phyloP scores from a whole-genome alignment of 2,797 vertebrate genomes.

The Falco peregrinus region DNA sequence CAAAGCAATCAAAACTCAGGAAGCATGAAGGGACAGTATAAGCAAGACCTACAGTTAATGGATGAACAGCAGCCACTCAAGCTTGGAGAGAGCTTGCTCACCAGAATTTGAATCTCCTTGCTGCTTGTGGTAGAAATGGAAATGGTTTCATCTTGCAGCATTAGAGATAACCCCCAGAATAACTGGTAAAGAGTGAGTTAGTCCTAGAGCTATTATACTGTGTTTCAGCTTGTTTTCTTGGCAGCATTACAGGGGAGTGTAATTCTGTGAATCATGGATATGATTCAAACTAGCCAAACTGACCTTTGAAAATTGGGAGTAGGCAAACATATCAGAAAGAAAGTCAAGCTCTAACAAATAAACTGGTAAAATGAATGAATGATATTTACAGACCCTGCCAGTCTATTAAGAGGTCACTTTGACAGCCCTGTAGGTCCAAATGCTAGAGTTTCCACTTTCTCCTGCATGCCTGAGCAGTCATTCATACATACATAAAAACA shows the following conservation, averaged over 20 bases:
- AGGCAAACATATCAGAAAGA: slow-evolving; percentile 43
- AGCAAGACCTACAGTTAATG: slow-evolving; percentile 39
- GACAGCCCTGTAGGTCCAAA: not conserved
- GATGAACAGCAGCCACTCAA: slow-evolving; percentile 21
- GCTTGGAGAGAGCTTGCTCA: not conserved
- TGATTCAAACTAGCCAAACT: slow-evolving; percentile 23
- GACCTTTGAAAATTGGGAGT: slow-evolving; percentile 55
- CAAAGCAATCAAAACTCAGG: slow-evolving; percentile 62
- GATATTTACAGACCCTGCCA: slow-evolving; percentile 14
- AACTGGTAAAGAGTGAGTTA: not conserved
- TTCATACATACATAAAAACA: not conserved
- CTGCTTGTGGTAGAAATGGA: not conserved
- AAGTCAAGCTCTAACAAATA: slow-evolving; percentile 30
- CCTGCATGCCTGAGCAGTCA: not conserved
- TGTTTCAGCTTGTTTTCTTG: slow-evolving; percentile 29
- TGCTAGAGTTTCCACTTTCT: not conserved
- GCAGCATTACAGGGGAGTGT: not conserved
- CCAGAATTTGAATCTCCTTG: slow-evolving; percentile 21
- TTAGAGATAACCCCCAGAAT: not conserved
- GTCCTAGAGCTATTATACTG: not conserved
- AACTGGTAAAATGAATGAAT: slow-evolving; percentile 44
- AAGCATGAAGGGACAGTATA: slow-evolving; percentile 53
- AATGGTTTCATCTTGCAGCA: not conserved
- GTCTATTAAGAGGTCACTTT: slow-evolving; percentile 20
- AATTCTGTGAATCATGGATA: slow-evolving; percentile 16